Evolutionary conservation across 2,113 vertebrate genomes (phyloP), one percentile per base, ranked within the genome.

Genomic region (Cynopterus brachyotis): DNA sequence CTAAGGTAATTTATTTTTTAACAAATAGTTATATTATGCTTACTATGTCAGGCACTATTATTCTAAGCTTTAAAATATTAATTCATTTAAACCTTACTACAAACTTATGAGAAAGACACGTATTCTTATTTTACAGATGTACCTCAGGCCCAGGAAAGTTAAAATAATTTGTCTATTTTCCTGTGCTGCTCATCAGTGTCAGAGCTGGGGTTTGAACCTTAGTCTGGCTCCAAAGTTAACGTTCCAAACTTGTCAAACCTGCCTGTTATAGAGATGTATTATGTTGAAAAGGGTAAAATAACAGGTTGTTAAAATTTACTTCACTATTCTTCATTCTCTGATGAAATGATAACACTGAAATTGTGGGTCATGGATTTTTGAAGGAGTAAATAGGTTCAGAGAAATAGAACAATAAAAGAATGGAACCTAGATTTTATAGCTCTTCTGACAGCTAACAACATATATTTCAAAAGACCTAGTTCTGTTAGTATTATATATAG

Each of bases 381-480:
- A 90, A 94, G 60, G 32, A 81, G n/a, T 55, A 70, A 75, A 45
- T 96, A 94, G 64, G 22, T 81, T 92, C n/a, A 13, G 30, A 73
- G 64, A 94, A 91, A 75, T 89, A 64, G 95, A 80, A 96, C 30
- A 80, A 30, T 73, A n/a, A 85, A 79, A 80, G 45, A 92, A 75
- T 19, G 62, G 40, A 95, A 82, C n/a, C 28, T 94, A 89, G 66
- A 62, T 92, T 80, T 88, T 84, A 53, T 59, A 45, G n/a, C 83
- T 85, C 62, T 95, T 42, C 40, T 88, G 37, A 84, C 30, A 93
- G 69, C 55, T 67, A 62, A 87, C 90, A 72, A 73, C 22, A 66
- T 79, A 66, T 2, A 87, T 91, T 91, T 81, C 66, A 94, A 79
- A 78, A 95, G 64, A 69, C 32, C 91, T 82, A 40, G 8, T 95